phyloP scores from a whole-genome alignment of 2,797 vertebrate genomes.

The Silurus aristotelis region DNA sequence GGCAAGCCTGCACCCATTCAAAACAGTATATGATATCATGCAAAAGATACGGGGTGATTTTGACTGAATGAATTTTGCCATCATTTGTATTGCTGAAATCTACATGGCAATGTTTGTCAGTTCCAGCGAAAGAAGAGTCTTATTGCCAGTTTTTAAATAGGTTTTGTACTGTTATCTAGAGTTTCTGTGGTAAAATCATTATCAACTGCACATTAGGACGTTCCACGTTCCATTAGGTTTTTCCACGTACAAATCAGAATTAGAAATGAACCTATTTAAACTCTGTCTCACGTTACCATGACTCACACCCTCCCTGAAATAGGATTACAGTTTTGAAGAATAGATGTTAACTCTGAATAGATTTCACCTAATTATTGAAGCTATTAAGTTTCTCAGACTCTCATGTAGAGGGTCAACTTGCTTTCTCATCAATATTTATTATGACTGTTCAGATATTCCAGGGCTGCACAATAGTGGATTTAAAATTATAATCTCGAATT shows the following conservation, averaged over 20 bases:
- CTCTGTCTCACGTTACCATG: neutral
- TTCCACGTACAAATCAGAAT: neutral
- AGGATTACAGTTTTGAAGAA: neutral
- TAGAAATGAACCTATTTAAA: neutral
- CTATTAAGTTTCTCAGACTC: neutral
- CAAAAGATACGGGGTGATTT: neutral
- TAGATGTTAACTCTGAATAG: neutral
- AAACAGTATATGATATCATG: neutral
- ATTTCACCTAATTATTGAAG: neutral
- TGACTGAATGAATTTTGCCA: neutral
- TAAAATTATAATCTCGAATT: neutral
- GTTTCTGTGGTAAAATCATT: neutral
- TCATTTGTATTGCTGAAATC: neutral
- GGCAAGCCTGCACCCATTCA: neutral
- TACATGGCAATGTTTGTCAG: neutral
- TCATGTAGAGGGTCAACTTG: neutral
- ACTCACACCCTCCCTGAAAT: slow-evolving; percentile 5
- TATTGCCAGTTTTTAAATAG: neutral
- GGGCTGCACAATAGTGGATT: neutral
- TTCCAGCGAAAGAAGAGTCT: neutral
- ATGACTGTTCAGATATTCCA: neutral
- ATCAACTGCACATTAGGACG: neutral
- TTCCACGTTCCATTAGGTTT: neutral
- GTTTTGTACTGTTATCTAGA: neutral
- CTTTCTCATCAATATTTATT: neutral